Percentiles rank a stretch among this genome's conserved stretches.
Evolutionary conservation across 2,113 vertebrate species (phyloP).

Genomic region (Campylomormyrus tamandua): DNA sequence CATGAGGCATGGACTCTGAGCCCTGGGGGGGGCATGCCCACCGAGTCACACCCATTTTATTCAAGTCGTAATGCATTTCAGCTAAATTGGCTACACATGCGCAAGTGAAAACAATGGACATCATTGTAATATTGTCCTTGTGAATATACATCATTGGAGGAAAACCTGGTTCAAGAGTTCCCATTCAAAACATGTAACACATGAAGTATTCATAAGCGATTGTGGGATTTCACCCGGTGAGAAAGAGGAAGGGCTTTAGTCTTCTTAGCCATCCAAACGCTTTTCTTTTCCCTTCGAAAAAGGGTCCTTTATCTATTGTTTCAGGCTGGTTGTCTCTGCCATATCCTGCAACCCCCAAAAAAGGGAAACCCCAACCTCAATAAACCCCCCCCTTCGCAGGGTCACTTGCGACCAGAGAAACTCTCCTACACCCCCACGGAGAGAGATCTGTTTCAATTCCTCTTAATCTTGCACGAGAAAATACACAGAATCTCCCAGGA

Average conservation of each 20-base stretch:
- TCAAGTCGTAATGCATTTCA: neutral
- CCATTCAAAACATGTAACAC: neutral
- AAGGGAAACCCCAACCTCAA: neutral
- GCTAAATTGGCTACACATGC: neutral
- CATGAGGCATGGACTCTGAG: neutral
- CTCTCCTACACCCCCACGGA: neutral
- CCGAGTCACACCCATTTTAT: neutral
- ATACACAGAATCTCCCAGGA: neutral
- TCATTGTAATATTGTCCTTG: neutral
- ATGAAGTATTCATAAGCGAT: neutral
- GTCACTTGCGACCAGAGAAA: neutral
- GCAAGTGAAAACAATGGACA: neutral
- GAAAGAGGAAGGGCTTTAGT: neutral
- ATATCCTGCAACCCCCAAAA: neutral
- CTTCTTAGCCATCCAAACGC: neutral
- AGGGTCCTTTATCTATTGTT: neutral
- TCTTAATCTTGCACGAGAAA: neutral
- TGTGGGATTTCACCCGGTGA: neutral
- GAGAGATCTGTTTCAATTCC: neutral
- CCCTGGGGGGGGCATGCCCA: neutral
- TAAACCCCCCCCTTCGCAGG: neutral
- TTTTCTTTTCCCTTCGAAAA: neutral
- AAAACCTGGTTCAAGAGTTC: neutral
- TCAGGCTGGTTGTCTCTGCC: neutral
- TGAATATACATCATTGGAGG: neutral